Evolutionary conservation across 2,888 invertebrate genomes (phyloP).

Genomic region (Netelia inedita): DNA sequence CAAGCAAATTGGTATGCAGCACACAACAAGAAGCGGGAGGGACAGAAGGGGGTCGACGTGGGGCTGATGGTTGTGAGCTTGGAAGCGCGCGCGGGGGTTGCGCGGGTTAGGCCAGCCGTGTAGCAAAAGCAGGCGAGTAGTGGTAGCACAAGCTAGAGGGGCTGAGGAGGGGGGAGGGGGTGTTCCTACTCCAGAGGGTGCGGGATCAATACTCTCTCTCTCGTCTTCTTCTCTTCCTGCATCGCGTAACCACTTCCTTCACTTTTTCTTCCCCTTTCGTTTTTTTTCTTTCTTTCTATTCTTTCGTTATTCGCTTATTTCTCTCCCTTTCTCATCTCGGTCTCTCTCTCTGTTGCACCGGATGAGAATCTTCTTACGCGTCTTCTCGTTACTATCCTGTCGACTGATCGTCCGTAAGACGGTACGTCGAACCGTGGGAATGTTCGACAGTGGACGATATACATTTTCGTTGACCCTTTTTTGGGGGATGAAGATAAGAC

Average conservation of each 20-base stretch:
- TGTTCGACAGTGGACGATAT: no score
- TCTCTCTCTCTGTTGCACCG: conserved; percentile 4
- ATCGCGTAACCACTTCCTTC: conserved; percentile 63
- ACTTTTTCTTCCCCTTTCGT: conserved; percentile 17
- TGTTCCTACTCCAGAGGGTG: conserved; percentile 82
- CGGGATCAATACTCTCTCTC: conserved; percentile 84
- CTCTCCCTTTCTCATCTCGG: not conserved
- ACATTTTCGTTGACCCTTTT: no score
- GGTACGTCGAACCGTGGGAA: no score
- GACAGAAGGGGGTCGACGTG: conserved; percentile 84
- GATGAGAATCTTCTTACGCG: conserved; percentile 37
- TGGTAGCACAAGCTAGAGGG: conserved; percentile 52
- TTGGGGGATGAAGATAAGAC: no score
- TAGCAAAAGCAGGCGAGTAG: conserved; percentile 43
- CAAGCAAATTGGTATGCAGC: conserved; percentile 88
- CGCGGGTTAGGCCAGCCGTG: conserved; percentile 81
- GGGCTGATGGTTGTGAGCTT: conserved; percentile 75
- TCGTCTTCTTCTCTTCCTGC: conserved; percentile 74
- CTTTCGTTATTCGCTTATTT: not conserved
- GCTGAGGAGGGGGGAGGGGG: conserved; percentile 67
- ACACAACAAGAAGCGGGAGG: conserved; percentile 86
- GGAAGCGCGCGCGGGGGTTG: conserved; percentile 70
- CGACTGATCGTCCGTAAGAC: no score
- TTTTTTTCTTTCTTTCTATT: conserved; percentile 33
- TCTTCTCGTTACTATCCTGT: conserved; percentile 11